Evolutionary conservation across 2,797 vertebrate genomes (phyloP).

Genomic region (Acipenser transmontanus): DNA sequence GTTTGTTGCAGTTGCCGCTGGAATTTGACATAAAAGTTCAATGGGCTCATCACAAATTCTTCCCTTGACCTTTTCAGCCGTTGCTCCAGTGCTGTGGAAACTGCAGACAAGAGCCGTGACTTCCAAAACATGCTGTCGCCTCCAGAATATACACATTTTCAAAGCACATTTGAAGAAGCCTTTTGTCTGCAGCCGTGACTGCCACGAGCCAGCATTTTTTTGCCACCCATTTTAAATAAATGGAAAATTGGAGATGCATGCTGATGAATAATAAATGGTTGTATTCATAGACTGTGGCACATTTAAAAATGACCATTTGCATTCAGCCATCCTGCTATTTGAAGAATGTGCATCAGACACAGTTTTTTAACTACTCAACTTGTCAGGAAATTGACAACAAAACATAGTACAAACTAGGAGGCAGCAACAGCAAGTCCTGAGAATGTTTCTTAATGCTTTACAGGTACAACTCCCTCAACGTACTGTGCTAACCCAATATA

Average conservation of each 20-base stretch:
- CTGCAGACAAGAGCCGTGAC: slow-evolving; percentile 12
- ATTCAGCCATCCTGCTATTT: slow-evolving; percentile 9
- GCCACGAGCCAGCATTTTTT: slow-evolving; percentile 50
- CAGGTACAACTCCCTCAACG: no score
- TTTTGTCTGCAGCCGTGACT: slow-evolving; percentile 36
- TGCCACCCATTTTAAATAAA: slow-evolving; percentile 54
- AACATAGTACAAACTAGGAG: no score
- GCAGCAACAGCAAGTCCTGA: no score
- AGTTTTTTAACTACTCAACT: not conserved
- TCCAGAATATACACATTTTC: slow-evolving; percentile 45
- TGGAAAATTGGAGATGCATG: slow-evolving; percentile 18
- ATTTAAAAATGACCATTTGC: slow-evolving; percentile 8
- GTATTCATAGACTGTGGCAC: not conserved
- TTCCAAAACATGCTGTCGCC: slow-evolving; percentile 38
- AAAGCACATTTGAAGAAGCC: slow-evolving; percentile 34
- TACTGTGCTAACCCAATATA: no score
- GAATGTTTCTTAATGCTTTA: no score
- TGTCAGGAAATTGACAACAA: no score
- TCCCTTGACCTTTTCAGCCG: slow-evolving; percentile 8
- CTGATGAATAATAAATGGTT: slow-evolving; percentile 5
- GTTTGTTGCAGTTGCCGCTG: slow-evolving; percentile 2
- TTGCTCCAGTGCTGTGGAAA: not conserved
- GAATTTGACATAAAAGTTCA: slow-evolving; percentile 12
- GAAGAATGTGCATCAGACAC: slow-evolving; percentile 13
- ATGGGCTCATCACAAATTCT: slow-evolving; percentile 15